Evolutionary conservation across 2,888 invertebrate species (phyloP), one percentile per base, ranked within the genome.

Genomic region (Pantelozetes paolii): DNA sequence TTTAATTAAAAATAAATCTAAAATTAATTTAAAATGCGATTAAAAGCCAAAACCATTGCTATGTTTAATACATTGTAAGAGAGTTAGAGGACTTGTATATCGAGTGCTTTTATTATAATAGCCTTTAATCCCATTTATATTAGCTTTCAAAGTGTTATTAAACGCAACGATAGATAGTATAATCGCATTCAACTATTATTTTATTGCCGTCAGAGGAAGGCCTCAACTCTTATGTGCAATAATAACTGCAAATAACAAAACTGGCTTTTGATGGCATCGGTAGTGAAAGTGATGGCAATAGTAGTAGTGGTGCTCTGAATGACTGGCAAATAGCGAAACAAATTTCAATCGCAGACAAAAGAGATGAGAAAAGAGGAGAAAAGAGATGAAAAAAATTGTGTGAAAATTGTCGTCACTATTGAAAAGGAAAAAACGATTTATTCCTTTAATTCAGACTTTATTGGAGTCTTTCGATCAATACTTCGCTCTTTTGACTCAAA

Each of bases 101-200:
- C 3, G n/a, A 54, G 54, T 6, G 45, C n/a, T 30, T 11, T 11
- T 15, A 45, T 15, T 45, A 45, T 45, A 28, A 26, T 11, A 18
- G n/a, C 15, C 20, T 64, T n/a, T 69, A 69, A 69, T 69, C 69
- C 69, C 69, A 69, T 69, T 69, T 69, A 69, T 69, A 69, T 69
- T 69, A 69, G 45, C 69, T 69, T 69, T 69, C 69, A 69, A 45
- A 69, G 69, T 69, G 69, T 69, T 69, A 69, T 69, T 45, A 69
- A 69, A 69, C 26, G 20, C 26, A 64, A 40, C 23, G 64, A 64
- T 40, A 64, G 18, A 20, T 54, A 5, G 50, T 15, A 20, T 54
- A 20, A 54, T 54, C 54, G 54, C 20, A 20, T 40, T 32, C 9
- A 23, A 69, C 45, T 26, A 69, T 69, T 69, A 69, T 69, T 69